Conservation (phyloP, 2,113 vertebrate genomes). For the Actenoides hombroni region DNA sequence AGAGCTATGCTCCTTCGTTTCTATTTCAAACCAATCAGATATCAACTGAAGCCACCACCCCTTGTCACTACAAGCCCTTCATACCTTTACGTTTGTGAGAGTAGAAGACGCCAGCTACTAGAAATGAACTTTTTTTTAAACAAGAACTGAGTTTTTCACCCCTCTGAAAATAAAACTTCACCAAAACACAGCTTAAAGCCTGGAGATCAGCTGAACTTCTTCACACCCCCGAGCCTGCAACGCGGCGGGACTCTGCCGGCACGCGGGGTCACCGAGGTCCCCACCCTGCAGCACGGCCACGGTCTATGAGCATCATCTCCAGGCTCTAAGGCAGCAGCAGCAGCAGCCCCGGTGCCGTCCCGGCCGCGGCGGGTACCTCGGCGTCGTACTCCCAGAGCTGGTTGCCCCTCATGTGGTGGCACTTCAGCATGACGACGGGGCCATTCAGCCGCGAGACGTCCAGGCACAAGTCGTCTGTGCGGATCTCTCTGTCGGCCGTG, state of each 20-base stretch:
- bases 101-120: accelerated
- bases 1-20: no score
- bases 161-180: background rate
- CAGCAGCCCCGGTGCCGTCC: background rate
- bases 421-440: conserved; percentile 95
- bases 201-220: accelerated
- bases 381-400: conserved; percentile 98
- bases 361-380: conserved; percentile 78
- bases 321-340: background rate
- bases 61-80: background rate
- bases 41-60: background rate
- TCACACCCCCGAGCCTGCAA: accelerated
- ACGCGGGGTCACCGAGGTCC: accelerated
- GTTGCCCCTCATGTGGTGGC: conserved; percentile 98
- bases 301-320: background rate
- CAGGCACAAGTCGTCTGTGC: conserved; percentile 95
- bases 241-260: accelerated
- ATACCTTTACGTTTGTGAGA: no score
- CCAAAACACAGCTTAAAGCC: background rate
- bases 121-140: background rate
- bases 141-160: background rate
- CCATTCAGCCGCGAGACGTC: conserved; percentile 95
- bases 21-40: no score
- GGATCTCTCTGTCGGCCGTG: conserved; percentile 96
- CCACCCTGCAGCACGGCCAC: accelerated